A percentile compares a stretch with the other conserved stretches of the same genome.
Conservation (phyloP, 2,888 invertebrate genomes). For the Oxycera nigricornis region DNA sequence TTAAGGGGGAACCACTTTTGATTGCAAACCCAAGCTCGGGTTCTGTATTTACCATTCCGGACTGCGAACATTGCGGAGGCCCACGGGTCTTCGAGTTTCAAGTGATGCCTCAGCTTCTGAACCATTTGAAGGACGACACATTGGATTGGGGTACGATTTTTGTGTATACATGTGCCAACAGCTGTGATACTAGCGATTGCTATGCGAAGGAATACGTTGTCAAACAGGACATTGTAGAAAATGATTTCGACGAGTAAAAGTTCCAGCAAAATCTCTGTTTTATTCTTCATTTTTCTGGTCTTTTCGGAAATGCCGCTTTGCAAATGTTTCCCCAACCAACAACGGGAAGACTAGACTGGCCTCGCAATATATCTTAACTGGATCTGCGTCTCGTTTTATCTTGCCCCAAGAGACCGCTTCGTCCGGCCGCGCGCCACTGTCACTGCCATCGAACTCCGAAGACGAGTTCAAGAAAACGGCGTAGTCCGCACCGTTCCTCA, state of each 20-base stretch:
- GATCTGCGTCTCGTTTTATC: constrained; percentile 84
- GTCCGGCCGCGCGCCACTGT: constrained; percentile 96
- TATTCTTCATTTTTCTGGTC: constrained; percentile 32
- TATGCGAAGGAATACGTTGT: constrained; percentile 82
- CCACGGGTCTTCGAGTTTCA: constrained; percentile 90
- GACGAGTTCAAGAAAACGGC: constrained; percentile 95
- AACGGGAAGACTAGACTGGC: constrained; percentile 94
- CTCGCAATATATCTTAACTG: constrained; percentile 94
- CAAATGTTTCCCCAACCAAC: constrained; percentile 96
- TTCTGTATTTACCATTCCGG: constrained; percentile 66
- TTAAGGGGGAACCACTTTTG: constrained; percentile 83
- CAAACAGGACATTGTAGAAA: constrained; percentile 78
- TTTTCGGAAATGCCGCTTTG: constrained; percentile 66
- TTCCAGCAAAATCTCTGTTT: not conserved
- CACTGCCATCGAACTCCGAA: constrained; percentile 96
- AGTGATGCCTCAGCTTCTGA: constrained; percentile 84
- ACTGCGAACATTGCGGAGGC: constrained; percentile 76
- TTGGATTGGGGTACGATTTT: constrained; percentile 92
- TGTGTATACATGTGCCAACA: constrained; percentile 83
- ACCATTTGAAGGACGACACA: constrained; percentile 71
- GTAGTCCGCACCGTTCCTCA: constrained; percentile 98
- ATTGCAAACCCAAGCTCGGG: constrained; percentile 69
- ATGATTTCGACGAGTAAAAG: constrained; percentile 15
- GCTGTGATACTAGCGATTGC: constrained; percentile 71
- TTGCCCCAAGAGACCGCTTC: constrained; percentile 99